phyloP scores from a whole-genome alignment of 2,113 vertebrate species.

The Tachuris rubrigastra region DNA sequence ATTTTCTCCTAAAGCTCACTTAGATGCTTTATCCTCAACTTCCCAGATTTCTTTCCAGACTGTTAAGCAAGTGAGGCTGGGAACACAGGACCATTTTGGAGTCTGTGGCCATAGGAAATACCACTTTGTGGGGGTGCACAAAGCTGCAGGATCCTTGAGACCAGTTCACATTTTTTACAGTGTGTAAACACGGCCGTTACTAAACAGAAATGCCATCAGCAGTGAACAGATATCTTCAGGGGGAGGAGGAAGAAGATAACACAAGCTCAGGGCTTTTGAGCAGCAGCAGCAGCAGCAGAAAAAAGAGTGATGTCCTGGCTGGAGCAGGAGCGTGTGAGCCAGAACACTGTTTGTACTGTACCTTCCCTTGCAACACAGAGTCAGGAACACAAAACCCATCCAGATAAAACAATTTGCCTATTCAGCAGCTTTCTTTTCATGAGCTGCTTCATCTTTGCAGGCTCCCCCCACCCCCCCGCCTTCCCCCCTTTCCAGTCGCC shows the following conservation, averaged over 20 bases:
- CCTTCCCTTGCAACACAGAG: constrained; percentile 8
- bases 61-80: neutral
- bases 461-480: neutral
- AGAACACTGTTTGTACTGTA: constrained; percentile 8
- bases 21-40: neutral
- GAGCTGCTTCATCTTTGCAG: constrained; percentile 49
- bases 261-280: neutral
- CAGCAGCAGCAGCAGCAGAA: neutral
- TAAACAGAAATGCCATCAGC: neutral
- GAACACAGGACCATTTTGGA: constrained; percentile 54
- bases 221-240: neutral
- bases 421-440: constrained; percentile 63
- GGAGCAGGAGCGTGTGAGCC: neutral
- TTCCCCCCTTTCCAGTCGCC: neutral
- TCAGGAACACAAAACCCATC: constrained; percentile 38
- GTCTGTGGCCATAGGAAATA: constrained; percentile 17
- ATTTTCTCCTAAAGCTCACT: constrained; percentile 28
- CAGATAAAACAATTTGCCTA: constrained; percentile 57
- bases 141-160: neutral
- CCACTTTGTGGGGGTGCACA: neutral
- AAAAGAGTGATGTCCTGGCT: neutral
- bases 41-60: constrained; percentile 39
- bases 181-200: neutral
- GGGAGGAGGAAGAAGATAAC: neutral
- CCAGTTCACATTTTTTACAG: neutral